phyloP scores from a whole-genome alignment of 2,888 invertebrate species.

The Mesochorus sp. region DNA sequence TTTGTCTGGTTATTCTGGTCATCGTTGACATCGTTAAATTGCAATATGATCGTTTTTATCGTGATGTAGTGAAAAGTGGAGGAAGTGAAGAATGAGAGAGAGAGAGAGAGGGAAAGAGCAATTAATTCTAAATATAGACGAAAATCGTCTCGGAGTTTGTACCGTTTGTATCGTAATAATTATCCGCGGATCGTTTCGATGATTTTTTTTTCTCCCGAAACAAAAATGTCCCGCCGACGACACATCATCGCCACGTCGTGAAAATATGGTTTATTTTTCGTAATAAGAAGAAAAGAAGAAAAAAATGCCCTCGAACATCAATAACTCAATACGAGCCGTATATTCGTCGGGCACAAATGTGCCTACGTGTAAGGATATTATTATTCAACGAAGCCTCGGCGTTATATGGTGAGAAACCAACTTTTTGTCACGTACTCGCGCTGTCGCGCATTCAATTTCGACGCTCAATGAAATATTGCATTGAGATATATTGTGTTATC shows the following conservation, averaged over 20 bases:
- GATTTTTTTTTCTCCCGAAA: no score
- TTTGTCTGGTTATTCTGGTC: background rate
- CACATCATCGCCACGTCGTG: no score
- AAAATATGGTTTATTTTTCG: no score
- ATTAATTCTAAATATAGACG: background rate
- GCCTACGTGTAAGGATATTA: background rate
- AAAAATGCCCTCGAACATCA: background rate
- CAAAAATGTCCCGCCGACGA: no score
- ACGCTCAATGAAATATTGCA: background rate
- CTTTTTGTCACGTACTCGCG: background rate
- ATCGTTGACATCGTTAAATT: constrained; percentile 1
- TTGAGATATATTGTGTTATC: no score
- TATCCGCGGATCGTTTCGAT: no score
- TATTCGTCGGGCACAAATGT: background rate
- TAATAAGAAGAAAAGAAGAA: no score
- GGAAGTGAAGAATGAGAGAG: background rate
- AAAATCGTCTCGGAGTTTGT: background rate
- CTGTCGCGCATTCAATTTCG: background rate
- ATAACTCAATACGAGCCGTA: background rate
- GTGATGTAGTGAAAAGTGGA: background rate
- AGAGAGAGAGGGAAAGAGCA: background rate
- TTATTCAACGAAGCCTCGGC: background rate
- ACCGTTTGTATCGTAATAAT: no score
- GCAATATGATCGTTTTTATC: background rate
- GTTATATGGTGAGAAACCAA: constrained; percentile 11